These are phyloP conservation scores for Moxostoma hubbsi DNA, from an alignment of 2,797 vertebrate genomes.

Conservation along the genomic window DNA sequence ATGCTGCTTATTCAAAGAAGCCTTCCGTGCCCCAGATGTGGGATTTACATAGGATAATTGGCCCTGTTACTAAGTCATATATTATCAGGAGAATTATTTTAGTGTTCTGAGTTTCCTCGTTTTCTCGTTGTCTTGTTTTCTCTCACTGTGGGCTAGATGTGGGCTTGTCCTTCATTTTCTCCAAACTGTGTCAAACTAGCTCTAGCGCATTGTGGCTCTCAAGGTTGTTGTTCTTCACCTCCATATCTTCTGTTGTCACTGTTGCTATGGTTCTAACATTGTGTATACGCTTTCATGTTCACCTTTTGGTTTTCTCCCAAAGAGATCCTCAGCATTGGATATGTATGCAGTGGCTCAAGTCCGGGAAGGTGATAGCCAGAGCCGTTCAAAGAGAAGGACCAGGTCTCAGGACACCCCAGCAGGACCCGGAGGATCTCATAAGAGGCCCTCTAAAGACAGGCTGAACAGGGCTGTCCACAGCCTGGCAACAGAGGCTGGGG, in stretches of 20 bases:
- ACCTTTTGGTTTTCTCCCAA: constrained; percentile 59
- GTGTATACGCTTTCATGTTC: constrained; percentile 17
- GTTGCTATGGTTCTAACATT: constrained; percentile 61
- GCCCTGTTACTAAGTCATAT: constrained; percentile 66
- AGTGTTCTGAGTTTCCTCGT: constrained; percentile 52
- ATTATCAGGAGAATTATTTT: constrained; percentile 62
- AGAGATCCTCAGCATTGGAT: constrained; percentile 81
- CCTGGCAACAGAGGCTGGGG: constrained; percentile 66
- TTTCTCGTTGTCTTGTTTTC: constrained; percentile 15
- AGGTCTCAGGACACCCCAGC: constrained; percentile 73
- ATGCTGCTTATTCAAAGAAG: constrained; percentile 66
- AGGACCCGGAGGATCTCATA: constrained; percentile 70
- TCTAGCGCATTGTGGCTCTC: constrained; percentile 29
- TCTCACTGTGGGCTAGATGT: constrained; percentile 25
- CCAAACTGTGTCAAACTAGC: constrained; percentile 28
- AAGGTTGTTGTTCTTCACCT: constrained; percentile 48
- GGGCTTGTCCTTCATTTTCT: constrained; percentile 1
- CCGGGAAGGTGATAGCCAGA: constrained; percentile 62
- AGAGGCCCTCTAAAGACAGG: constrained; percentile 65
- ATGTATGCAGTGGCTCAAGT: constrained; percentile 61
- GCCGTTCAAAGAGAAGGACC: constrained; percentile 58
- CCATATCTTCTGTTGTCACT: constrained; percentile 59
- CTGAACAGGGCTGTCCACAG: constrained; percentile 64
- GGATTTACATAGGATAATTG: constrained; percentile 75
- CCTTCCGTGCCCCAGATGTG: constrained; percentile 57